Conservation (phyloP, 2,113 vertebrate genomes). For the Toxotes chatareus region DNA sequence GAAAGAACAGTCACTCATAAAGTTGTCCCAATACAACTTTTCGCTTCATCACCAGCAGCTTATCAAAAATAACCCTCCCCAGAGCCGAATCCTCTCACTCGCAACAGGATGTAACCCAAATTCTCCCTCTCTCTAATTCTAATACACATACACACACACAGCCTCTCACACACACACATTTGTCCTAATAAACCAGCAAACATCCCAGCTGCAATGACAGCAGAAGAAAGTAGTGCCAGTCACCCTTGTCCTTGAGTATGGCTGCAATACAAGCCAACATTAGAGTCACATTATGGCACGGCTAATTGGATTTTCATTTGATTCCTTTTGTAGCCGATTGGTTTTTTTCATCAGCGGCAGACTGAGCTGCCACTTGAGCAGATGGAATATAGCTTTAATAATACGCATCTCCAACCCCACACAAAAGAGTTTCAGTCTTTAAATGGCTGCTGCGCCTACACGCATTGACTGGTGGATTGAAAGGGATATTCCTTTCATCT, state of each 20-base stretch:
- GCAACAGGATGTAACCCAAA: conserved; percentile 72
- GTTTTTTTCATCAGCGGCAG: conserved; percentile 43
- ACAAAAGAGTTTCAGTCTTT: conserved; percentile 12
- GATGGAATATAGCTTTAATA: conserved; percentile 50
- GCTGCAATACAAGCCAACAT: conserved; percentile 18
- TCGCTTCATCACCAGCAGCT: conserved; percentile 64
- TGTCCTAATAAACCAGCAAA: conserved; percentile 68
- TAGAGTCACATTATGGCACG: conserved; percentile 38
- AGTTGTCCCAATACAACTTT: conserved; percentile 59
- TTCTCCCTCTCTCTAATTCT: conserved; percentile 43
- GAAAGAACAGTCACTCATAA: conserved; percentile 49
- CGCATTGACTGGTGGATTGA: not conserved
- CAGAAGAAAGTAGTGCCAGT: conserved; percentile 29
- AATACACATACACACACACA: conserved; percentile 15
- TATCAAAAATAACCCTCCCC: conserved; percentile 75
- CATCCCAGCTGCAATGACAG: conserved; percentile 19
- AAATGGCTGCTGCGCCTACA: not conserved
- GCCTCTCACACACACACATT: not conserved
- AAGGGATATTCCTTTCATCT: conserved; percentile 6
- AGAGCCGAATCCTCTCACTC: conserved; percentile 58
- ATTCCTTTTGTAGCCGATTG: conserved; percentile 36
- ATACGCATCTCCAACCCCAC: conserved; percentile 15
- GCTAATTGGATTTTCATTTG: conserved; percentile 68
- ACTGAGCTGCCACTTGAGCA: conserved; percentile 44
- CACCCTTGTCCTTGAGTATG: conserved; percentile 48